phyloP scores from a whole-genome alignment of 2,888 invertebrate species.

The Diploptera punctata region DNA sequence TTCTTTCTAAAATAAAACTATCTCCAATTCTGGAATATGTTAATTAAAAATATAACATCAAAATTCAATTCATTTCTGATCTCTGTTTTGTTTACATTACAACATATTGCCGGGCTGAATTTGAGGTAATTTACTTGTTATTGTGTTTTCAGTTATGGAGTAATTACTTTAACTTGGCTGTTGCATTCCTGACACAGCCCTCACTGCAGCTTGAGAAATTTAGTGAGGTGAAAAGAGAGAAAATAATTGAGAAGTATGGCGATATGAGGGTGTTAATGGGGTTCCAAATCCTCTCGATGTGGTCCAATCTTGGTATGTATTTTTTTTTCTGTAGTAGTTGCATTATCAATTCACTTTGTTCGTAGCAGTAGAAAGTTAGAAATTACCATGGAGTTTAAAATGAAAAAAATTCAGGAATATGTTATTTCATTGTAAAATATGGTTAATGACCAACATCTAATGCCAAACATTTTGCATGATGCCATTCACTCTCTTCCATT shows the following conservation, averaged over 20 bases:
- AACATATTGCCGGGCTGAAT: no score
- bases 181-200: constrained; percentile 80
- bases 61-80: background rate
- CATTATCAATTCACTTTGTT: no score
- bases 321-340: background rate
- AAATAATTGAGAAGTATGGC: constrained; percentile 79
- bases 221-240: constrained; percentile 78
- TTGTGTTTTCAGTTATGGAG: constrained; percentile 67
- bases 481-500: no score
- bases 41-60: no score
- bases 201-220: constrained; percentile 82
- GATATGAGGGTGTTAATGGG: constrained; percentile 95
- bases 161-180: constrained; percentile 80
- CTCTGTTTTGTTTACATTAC: background rate
- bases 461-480: no score
- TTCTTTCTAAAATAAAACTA: no score
- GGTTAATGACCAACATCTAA: no score
- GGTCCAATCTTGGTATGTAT: constrained; percentile 79
- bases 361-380: no score
- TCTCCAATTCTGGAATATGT: no score
- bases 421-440: no score
- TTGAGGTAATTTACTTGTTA: background rate
- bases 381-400: no score
- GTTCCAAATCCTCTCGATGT: constrained; percentile 88
- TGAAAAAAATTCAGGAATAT: no score